A percentile compares a stretch with the other conserved stretches of the same genome.
Conservation (phyloP, 92 coral and sea anemone genomes). For the Heliopora coerulea region DNA sequence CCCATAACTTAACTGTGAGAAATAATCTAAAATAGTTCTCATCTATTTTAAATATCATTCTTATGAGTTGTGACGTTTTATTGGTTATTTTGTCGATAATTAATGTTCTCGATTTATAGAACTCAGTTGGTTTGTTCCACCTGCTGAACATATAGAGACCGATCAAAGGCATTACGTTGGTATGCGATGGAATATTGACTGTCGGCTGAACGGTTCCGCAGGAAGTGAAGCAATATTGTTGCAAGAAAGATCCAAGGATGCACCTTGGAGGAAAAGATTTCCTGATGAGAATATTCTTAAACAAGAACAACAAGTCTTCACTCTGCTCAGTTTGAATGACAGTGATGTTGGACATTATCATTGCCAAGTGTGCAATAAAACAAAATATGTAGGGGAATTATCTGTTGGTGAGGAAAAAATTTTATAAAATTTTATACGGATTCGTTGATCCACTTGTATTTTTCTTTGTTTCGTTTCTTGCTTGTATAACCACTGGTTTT, state of each 20-base stretch:
- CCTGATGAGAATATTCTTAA: neutral
- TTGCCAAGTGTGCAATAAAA: conserved; percentile 6
- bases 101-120: neutral
- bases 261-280: neutral
- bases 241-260: neutral
- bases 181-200: conserved; percentile 6
- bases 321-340: conserved; percentile 1
- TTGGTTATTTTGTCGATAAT: too few relatives aligned
- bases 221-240: neutral
- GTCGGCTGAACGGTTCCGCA: neutral
- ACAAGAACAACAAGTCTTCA: neutral
- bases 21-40: too few relatives aligned
- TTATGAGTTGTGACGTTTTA: too few relatives aligned
- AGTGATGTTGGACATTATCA: conserved; percentile 4
- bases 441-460: neutral
- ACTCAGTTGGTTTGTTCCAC: neutral
- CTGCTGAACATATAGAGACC: neutral
- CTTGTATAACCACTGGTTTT: too few relatives aligned
- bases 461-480: neutral
- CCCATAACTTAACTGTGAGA: too few relatives aligned
- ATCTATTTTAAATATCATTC: too few relatives aligned
- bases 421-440: too few relatives aligned
- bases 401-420: neutral
- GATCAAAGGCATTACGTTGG: conserved; percentile 1
- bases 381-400: conserved; percentile 1